Evolutionary conservation across 2,888 invertebrate species (phyloP).

Genomic region (Diabrotica balteata): DNA sequence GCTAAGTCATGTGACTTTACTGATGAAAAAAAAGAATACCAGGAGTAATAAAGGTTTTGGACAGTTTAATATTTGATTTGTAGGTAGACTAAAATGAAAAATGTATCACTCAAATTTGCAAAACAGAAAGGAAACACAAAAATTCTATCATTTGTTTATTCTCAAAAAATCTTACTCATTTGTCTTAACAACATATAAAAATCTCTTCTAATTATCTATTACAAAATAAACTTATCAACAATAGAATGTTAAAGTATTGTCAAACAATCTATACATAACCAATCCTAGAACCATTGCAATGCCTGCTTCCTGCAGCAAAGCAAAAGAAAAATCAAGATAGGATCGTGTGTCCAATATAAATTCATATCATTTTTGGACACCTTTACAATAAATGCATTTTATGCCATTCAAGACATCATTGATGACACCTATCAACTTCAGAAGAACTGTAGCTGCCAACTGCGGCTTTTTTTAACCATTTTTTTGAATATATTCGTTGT

Average conservation of each 20-base stretch:
- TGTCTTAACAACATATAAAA: background rate
- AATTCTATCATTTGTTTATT: background rate
- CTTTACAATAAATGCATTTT: background rate
- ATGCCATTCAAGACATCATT: too few relatives aligned
- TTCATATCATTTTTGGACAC: background rate
- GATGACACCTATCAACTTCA: background rate
- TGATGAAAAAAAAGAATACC: too few relatives aligned
- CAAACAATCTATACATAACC: background rate
- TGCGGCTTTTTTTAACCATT: background rate
- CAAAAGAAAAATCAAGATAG: background rate
- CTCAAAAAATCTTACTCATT: background rate
- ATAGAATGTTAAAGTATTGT: background rate
- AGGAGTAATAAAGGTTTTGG: too few relatives aligned
- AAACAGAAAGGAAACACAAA: background rate
- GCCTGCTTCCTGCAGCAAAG: background rate
- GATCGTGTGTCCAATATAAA: slow-evolving; percentile 1
- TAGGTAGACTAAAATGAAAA: too few relatives aligned
- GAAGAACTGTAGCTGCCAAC: background rate
- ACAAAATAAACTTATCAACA: slow-evolving; percentile 3
- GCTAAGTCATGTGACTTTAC: too few relatives aligned
- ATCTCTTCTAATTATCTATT: background rate
- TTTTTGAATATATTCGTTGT: background rate
- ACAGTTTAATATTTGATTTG: too few relatives aligned
- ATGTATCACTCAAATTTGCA: too few relatives aligned
- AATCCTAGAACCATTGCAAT: background rate